Evolutionary conservation across 2,888 invertebrate species (phyloP), one percentile per base, ranked within the genome.

Genomic region (Sclerodermus sp.): DNA sequence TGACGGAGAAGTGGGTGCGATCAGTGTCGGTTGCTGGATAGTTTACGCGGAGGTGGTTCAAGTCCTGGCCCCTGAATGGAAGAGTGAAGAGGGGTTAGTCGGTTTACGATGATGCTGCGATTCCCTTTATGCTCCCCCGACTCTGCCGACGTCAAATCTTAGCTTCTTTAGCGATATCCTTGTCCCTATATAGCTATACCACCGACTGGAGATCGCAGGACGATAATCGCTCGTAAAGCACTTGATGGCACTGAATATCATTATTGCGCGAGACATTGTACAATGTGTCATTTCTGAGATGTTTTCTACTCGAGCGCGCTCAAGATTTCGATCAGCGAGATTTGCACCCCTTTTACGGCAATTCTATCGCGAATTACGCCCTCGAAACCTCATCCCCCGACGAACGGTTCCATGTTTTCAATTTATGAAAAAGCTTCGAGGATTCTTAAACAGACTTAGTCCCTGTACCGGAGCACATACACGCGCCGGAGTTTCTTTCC

Each of bases 171-270:
- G 52, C 60, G 64, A 63, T 63, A 58, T 59, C 46, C 54, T 57
- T 46, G 43, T 36, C 43, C 53, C 23, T 37, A 43, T 43, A 37
- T 23, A 23, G 23, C 23, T 23, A 23, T 23, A 9, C 12, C 14
- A 14, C 37, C 36, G 30, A 34, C 55, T 53, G 45, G 29, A 58
- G 56, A 62, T 59, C 52, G 53, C 49, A 40, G 45, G 58, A 64
- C 65, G 74, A 76, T 76, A 76, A 76, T 76, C 74, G 75, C 70
- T 73, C 74, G 70, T 74, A 76, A 75, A 76, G 66, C 65, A 9
- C 16, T 38, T 42, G 34, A 32, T 31, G 42, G 39, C 42, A 49
- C 41, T 51, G 49, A 57, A 62, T 56, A 58, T 63, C 65, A 62
- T 65, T 62, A 66, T 53, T 51, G 47, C 42, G 46, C 17, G n/a